Evolutionary conservation across 2,888 invertebrate genomes (phyloP).

Genomic region (Lordiphosa andalusiaca): DNA sequence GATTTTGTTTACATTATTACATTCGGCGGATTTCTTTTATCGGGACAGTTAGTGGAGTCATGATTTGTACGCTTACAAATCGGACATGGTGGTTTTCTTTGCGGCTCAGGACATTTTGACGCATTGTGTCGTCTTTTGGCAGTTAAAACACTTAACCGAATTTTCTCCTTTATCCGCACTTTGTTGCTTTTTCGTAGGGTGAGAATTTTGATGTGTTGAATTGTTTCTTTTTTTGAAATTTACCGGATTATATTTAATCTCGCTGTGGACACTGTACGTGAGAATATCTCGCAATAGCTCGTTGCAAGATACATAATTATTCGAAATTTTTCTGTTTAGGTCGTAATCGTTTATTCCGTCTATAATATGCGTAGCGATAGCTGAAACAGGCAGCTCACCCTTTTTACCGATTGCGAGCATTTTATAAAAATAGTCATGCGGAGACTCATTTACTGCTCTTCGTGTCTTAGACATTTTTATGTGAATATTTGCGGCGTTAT

Average conservation of each 20-base stretch:
- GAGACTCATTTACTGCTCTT: no score
- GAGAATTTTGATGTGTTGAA: background rate
- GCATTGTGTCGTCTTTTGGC: no score
- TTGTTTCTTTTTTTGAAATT: background rate
- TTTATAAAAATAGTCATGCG: no score
- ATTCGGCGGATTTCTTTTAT: background rate
- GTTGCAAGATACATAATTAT: background rate
- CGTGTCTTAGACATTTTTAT: no score
- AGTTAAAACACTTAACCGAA: no score
- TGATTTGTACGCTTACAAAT: background rate
- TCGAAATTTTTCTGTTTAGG: background rate
- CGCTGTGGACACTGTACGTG: background rate
- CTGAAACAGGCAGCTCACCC: background rate
- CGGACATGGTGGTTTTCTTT: no score
- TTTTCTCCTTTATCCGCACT: no score
- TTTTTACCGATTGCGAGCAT: background rate
- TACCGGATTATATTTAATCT: no score
- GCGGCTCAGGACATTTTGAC: no score
- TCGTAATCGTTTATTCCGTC: background rate
- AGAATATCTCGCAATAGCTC: background rate
- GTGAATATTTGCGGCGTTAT: no score
- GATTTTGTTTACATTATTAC: background rate
- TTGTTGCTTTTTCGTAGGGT: background rate
- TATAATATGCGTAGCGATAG: background rate
- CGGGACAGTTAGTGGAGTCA: no score